Evolutionary conservation across 2,113 vertebrate genomes (phyloP).

Genomic region (Tragelaphus imberbis): DNA sequence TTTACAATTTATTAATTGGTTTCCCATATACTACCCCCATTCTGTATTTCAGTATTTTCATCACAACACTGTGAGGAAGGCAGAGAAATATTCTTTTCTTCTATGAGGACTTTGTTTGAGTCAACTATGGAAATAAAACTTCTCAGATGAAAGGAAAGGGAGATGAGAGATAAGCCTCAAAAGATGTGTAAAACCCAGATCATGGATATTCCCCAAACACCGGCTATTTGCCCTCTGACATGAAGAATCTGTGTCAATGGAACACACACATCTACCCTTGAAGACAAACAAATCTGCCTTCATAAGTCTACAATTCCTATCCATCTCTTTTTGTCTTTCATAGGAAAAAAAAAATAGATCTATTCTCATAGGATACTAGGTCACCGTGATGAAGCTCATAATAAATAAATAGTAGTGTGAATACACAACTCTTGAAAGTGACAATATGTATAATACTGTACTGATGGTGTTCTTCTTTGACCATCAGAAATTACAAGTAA

Average conservation of each 20-base stretch:
- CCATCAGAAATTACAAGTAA: constrained; percentile 10
- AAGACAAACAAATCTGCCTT: neutral
- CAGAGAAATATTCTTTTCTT: neutral
- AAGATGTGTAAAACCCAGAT: neutral
- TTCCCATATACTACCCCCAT: neutral
- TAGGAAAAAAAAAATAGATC: neutral
- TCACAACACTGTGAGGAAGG: neutral
- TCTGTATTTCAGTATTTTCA: neutral
- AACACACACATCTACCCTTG: neutral
- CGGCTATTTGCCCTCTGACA: neutral
- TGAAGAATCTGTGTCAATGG: neutral
- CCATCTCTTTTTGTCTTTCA: neutral
- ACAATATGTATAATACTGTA: neutral
- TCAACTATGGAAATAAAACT: neutral
- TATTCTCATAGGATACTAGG: neutral
- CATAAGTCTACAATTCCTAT: neutral
- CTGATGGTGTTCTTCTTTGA: constrained; percentile 23
- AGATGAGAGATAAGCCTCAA: neutral
- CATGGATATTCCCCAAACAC: neutral
- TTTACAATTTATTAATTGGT: neutral
- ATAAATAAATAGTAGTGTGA: constrained; percentile 52
- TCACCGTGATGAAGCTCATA: neutral
- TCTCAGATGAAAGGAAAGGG: neutral
- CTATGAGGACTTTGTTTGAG: neutral
- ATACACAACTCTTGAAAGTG: neutral